A percentile compares a stretch with the other conserved stretches of the same genome.
Evolutionary conservation across 2,113 vertebrate genomes (phyloP).

Genomic region (Neolamprologus cancellatus): DNA sequence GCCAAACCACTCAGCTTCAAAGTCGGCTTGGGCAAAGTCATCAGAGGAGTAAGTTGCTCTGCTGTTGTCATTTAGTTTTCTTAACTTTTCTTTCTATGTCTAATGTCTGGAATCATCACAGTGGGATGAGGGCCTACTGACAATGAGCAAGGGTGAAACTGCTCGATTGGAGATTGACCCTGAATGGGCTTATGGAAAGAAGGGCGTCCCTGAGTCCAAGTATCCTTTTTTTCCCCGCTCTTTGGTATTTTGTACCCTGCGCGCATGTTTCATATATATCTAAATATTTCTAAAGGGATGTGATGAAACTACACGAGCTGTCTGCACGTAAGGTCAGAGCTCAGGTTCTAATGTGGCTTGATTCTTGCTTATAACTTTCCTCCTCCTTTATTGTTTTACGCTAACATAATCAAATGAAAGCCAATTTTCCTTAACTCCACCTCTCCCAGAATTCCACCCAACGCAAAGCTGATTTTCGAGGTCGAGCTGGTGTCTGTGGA

Average conservation of each 20-base stretch:
- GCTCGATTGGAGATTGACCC: constrained; percentile 91
- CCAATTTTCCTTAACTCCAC: constrained; percentile 70
- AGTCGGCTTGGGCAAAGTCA: constrained; percentile 89
- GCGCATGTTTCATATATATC: not conserved
- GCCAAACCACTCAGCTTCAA: constrained; percentile 92
- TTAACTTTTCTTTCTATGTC: not conserved
- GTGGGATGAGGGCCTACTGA: constrained; percentile 94
- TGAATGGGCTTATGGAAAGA: constrained; percentile 95
- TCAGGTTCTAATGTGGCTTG: fast-evolving
- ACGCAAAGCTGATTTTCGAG: constrained; percentile 93
- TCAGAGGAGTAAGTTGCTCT: constrained; percentile 82
- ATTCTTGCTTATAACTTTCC: not conserved
- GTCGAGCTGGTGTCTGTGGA: constrained; percentile 91
- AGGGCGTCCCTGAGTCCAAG: constrained; percentile 91
- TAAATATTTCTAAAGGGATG: not conserved
- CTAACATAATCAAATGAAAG: not conserved
- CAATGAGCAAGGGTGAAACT: constrained; percentile 96
- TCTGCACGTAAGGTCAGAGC: fast-evolving
- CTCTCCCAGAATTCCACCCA: constrained; percentile 87
- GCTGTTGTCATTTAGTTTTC: not conserved
- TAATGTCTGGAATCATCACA: constrained; percentile 7
- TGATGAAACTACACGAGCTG: not conserved
- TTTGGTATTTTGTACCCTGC: fast-evolving
- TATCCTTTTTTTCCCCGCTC: constrained; percentile 76
- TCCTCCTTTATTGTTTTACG: not conserved